These are phyloP conservation scores for Micrasema longulum DNA, from an alignment of 1,140 invertebrate genomes.

Conservation along the genomic window DNA sequence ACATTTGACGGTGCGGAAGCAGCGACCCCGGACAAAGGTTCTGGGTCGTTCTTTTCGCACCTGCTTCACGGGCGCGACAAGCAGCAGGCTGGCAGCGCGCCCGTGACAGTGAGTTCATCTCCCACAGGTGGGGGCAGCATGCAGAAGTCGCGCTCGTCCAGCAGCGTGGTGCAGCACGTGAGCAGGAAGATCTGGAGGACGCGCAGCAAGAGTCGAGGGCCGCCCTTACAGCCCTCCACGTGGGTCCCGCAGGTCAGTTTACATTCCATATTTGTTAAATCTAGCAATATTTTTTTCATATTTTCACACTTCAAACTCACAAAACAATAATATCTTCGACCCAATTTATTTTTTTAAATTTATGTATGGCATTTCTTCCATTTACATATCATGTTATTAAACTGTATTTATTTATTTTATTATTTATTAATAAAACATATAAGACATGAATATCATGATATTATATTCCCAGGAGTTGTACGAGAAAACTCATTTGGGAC, in stretches of 20 bases:
- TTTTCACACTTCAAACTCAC: background rate
- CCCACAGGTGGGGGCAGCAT: slow-evolving; percentile 74
- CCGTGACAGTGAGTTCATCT: slow-evolving; percentile 73
- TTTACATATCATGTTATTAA: too few relatives aligned
- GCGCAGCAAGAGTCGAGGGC: slow-evolving; percentile 82
- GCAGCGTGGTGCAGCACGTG: slow-evolving; percentile 86
- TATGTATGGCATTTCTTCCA: too few relatives aligned
- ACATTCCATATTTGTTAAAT: slow-evolving; percentile 7
- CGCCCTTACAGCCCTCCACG: slow-evolving; percentile 66
- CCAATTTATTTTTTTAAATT: background rate
- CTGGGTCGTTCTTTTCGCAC: slow-evolving; percentile 57
- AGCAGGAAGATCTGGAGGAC: slow-evolving; percentile 86
- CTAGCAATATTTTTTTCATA: slow-evolving; percentile 26
- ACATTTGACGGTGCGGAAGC: slow-evolving; percentile 61
- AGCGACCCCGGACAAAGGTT: slow-evolving; percentile 57
- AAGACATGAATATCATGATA: too few relatives aligned
- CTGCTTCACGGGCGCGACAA: slow-evolving; percentile 58
- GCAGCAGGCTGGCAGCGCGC: slow-evolving; percentile 67
- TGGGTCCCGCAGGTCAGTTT: slow-evolving; percentile 88
- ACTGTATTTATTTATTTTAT: background rate
- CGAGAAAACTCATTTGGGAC: too few relatives aligned
- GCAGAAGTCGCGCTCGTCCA: slow-evolving; percentile 90
- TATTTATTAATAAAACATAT: too few relatives aligned
- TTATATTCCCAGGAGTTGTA: too few relatives aligned
- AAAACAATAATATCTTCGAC: background rate